Conservation (phyloP, 1,140 invertebrate species). For the Cotesia typhae region DNA sequence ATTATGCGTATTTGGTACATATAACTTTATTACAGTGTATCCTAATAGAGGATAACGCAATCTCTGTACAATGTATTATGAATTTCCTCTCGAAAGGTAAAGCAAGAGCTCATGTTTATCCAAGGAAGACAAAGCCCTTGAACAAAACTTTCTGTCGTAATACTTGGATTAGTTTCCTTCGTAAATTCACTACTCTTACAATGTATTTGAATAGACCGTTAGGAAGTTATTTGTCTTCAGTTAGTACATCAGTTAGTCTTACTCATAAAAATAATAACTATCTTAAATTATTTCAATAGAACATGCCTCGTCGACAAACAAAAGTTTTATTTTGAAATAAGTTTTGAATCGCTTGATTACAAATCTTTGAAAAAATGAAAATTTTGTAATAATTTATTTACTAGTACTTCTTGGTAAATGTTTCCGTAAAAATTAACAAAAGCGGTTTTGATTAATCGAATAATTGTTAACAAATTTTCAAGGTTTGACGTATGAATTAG, state of each 20-base stretch:
- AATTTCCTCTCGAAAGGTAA: slow-evolving; percentile 32
- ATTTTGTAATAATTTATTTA: too few relatives aligned
- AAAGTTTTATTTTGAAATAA: not conserved
- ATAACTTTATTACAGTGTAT: slow-evolving; percentile 12
- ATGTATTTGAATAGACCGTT: slow-evolving; percentile 23
- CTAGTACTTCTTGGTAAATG: too few relatives aligned
- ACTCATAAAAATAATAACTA: not conserved
- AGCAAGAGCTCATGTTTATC: slow-evolving; percentile 37
- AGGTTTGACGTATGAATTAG: not conserved
- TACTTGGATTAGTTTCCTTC: too few relatives aligned
- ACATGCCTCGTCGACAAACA: not conserved
- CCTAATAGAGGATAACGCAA: slow-evolving; percentile 29
- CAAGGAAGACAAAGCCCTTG: slow-evolving; percentile 37
- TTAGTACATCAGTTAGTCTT: not conserved
- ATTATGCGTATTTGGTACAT: not conserved
- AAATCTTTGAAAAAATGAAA: too few relatives aligned
- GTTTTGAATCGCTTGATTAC: too few relatives aligned
- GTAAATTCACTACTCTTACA: slow-evolving; percentile 8
- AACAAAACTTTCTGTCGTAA: slow-evolving; percentile 12
- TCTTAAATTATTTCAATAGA: slow-evolving; percentile 4
- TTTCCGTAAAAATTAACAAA: too few relatives aligned
- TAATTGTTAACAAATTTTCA: not conserved
- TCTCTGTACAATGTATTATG: not conserved
- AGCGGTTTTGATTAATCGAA: too few relatives aligned
- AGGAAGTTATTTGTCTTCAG: slow-evolving; percentile 31